Evolutionary conservation across 2,888 invertebrate genomes (phyloP), one percentile per base, ranked within the genome.

Genomic region (Omphaloscelis lunosa): DNA sequence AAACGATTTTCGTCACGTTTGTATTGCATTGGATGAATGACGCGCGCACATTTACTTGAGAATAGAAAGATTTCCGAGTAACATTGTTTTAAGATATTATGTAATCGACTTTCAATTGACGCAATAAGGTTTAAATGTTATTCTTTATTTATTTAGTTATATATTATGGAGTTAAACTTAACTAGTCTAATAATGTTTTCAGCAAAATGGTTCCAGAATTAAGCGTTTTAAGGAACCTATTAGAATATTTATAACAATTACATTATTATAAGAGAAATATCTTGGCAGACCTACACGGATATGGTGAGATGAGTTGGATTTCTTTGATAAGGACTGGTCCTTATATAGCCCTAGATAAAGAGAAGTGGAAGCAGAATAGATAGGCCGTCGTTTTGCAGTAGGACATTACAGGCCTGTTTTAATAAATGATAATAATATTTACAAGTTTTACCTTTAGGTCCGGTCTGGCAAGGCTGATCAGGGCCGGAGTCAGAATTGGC

Each of bases 401-500:
- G 20, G 20, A 51, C 20, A 51, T 51, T 51, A 20, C 20, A 51
- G 9, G 9, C 23, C 23, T 51, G 7, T 20, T 51, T 8, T 51
- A 51, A 20, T 2, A 51, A 20, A 20, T 20, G 6, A 51, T 51
- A 51, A 51, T 51, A 8, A 20, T 51, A 48, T 48, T 17, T 51
- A 51, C 48, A 29, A 48, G 12, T 61, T 2, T 82, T 88, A 96
- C 96, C 96, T 94, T 96, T 96, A 78, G 96, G 95, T 27, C 96
- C 96, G 29, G 92, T 90, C 83, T 95, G 96, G 88, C 95, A 95
- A 51, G 91, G 86, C 69, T 89, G 89, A 67, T 90, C 90, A 20
- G 81, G 77, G 0, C 80, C 81, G 8, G 87, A 77, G 75, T 89
- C 89, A 11, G 77, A 77, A 27, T 86, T 72, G 20, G 88, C 88